Evolutionary conservation across 1,140 invertebrate species (phyloP), one percentile per base, ranked within the genome.

Genomic region (Sinella curviseta): DNA sequence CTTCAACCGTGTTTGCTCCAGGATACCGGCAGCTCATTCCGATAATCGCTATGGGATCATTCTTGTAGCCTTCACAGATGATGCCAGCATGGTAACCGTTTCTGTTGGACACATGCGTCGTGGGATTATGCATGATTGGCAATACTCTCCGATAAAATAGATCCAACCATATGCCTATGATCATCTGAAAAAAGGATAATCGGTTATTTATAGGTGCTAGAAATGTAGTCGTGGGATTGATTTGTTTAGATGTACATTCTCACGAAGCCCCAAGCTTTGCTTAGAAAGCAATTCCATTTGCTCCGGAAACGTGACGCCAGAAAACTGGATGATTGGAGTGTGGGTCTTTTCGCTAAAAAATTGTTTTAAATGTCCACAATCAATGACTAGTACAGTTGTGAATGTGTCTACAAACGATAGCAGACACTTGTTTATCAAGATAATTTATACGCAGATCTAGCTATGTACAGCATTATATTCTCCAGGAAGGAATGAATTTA

Each of bases 11-110:
- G 35, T 75, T 75, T 2, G 74, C 74, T 24, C 74, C 74, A 8
- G 74, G 70, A 30, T 39, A 75, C 1, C 39, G 34, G 24, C 74
- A 75, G 16, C 14, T 26, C 74, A 75, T 75, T 2, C 74, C 74
- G 35, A 75, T 24, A 75, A 75, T 75, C 1, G 74, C 74, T 4
- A 75, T 48, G 1, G 34, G 24, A 30, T 70, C 65, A 31, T 30
- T 55, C 31, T 60, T 28, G 31, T 77, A 77, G 33, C 8, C 20
- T 57, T 16, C 12, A n/a, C n/a, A n/a, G n/a, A n/a, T n/a, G n/a
- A n/a, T n/a, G n/a, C n/a, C n/a, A n/a, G n/a, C n/a, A n/a, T n/a
- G n/a, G n/a, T n/a, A n/a, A n/a, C 31, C 12, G 8, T 14, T 24
- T 30, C 3, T 8, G 8, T 70, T 8, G 65, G n/a, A n/a, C n/a